Percentiles rank a stretch among this genome's conserved stretches.
phyloP scores from a whole-genome alignment of 2,888 invertebrate species.

The Bursaphelenchus okinawaensis region DNA sequence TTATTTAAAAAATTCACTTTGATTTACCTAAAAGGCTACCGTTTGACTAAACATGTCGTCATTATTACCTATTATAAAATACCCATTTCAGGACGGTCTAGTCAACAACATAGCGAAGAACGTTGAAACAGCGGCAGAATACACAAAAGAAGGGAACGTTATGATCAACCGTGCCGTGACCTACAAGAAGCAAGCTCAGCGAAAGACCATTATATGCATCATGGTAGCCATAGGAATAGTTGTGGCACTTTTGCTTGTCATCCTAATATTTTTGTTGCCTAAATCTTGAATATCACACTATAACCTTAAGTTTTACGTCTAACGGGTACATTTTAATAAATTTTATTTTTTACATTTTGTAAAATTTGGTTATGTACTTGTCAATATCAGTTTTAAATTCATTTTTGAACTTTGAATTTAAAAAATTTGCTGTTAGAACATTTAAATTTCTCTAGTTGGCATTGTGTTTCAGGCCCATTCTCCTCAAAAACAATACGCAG shows the following conservation, averaged over 20 bases:
- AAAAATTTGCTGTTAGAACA: too few relatives aligned
- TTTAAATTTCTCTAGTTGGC: too few relatives aligned
- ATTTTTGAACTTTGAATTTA: too few relatives aligned
- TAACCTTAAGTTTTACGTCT: too few relatives aligned
- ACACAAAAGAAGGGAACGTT: constrained; percentile 28
- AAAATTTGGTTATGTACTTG: too few relatives aligned
- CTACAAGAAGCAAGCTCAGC: constrained; percentile 47
- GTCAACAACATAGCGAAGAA: constrained; percentile 48
- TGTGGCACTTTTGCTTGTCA: neutral
- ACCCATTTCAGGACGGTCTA: constrained; percentile 30
- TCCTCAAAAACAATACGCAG: too few relatives aligned
- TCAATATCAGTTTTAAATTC: too few relatives aligned
- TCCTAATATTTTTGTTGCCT: neutral
- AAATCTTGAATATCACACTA: neutral
- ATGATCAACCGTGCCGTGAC: constrained; percentile 44
- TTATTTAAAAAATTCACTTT: too few relatives aligned
- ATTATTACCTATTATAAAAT: neutral
- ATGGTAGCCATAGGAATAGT: constrained; percentile 21
- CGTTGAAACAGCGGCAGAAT: constrained; percentile 37
- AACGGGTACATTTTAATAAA: neutral
- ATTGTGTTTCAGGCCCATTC: too few relatives aligned
- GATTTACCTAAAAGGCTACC: too few relatives aligned
- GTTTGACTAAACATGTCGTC: too few relatives aligned
- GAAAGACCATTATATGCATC: constrained; percentile 36
- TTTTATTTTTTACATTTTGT: too few relatives aligned